Evolutionary conservation across 2,113 vertebrate genomes (phyloP).

Genomic region (Chamaea fasciata): DNA sequence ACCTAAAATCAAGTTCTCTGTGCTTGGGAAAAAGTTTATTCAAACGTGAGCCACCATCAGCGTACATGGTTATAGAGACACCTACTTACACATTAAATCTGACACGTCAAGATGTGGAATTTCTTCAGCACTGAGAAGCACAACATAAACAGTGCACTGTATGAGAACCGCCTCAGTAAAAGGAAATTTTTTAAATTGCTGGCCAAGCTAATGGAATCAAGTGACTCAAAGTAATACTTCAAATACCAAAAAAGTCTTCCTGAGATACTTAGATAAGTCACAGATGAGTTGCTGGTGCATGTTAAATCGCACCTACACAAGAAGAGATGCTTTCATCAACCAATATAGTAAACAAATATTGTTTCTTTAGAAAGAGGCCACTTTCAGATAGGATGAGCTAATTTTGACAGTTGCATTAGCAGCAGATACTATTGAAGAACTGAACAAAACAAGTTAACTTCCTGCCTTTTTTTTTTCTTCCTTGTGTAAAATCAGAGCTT

Average conservation of each 20-base stretch:
- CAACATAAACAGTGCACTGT: not conserved
- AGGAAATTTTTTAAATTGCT: not conserved
- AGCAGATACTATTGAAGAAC: conserved; percentile 19
- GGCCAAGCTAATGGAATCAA: not conserved
- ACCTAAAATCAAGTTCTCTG: not conserved
- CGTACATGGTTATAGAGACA: not conserved
- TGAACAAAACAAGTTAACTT: not conserved
- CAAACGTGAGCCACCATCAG: not conserved
- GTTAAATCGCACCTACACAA: not conserved
- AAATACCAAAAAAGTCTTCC: not conserved
- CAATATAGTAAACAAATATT: not conserved
- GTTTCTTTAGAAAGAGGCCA: not conserved
- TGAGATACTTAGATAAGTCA: not conserved
- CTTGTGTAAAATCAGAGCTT: not conserved
- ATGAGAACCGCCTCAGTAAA: not conserved
- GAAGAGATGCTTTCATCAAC: not conserved
- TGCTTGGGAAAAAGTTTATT: not conserved
- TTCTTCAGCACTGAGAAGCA: not conserved
- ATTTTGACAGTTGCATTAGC: not conserved
- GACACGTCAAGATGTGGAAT: not conserved
- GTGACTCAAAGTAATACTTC: not conserved
- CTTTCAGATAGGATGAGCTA: not conserved
- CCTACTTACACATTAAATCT: not conserved
- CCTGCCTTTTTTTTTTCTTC: not conserved
- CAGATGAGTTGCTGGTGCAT: not conserved